These are phyloP conservation scores for Heliconius erato DNA, from an alignment of 2,888 invertebrate genomes.

Conservation along the genomic window DNA sequence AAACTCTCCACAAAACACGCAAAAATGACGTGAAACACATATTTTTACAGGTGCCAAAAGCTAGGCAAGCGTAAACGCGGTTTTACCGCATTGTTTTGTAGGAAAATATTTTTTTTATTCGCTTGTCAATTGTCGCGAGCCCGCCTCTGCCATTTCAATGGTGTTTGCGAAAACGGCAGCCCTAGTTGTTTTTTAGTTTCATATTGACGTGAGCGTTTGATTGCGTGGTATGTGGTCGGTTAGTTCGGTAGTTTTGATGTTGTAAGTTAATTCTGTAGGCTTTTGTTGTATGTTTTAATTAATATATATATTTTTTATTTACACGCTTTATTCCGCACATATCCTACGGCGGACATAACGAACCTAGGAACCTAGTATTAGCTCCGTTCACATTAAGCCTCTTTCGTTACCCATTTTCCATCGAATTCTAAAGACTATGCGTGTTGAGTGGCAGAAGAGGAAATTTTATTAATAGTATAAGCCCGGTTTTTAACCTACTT, in stretches of 20 bases:
- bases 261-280: background rate
- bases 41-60: slow-evolving; percentile 37
- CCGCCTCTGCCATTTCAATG: slow-evolving; percentile 42
- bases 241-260: slow-evolving; percentile 1
- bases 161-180: slow-evolving; percentile 29
- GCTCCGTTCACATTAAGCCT: no score
- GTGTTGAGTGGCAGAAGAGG: background rate
- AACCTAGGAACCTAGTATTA: background rate
- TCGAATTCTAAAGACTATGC: background rate
- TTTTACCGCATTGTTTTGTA: slow-evolving; percentile 31
- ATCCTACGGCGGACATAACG: no score
- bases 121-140: slow-evolving; percentile 40
- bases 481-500: no score
- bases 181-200: slow-evolving; percentile 31
- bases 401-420: no score
- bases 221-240: slow-evolving; percentile 19
- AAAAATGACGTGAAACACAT: background rate
- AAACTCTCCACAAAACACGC: background rate
- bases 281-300: background rate
- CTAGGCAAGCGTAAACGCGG: slow-evolving; percentile 28
- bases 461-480: no score
- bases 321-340: no score
- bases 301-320: background rate
- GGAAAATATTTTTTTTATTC: slow-evolving; percentile 42
- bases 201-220: slow-evolving; percentile 33